phyloP scores from a whole-genome alignment of 1,140 invertebrate species.

The Atopsyche davidsoni region DNA sequence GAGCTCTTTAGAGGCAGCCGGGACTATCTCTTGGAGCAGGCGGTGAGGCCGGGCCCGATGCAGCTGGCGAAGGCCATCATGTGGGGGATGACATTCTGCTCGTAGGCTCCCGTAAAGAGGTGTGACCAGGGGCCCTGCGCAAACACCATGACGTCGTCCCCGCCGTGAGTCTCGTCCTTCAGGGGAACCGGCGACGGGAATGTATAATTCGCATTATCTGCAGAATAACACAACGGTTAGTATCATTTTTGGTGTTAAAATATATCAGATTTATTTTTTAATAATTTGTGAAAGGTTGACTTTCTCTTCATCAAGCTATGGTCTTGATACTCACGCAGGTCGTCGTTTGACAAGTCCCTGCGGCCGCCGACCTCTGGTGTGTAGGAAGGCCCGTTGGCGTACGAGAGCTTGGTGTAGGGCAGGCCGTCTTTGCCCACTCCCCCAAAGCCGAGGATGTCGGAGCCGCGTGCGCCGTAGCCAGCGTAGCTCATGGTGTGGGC shows the following conservation, averaged over 20 bases:
- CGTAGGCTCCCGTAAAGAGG: conserved; percentile 60
- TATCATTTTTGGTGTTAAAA: too few species aligned
- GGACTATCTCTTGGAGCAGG: conserved; percentile 34
- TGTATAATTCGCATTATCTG: conserved; percentile 40
- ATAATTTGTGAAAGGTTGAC: not conserved
- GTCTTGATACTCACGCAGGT: conserved; percentile 38
- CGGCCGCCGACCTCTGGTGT: conserved; percentile 35
- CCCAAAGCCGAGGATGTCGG: conserved; percentile 48
- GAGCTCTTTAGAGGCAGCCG: too few species aligned
- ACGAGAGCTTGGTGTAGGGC: conserved; percentile 66
- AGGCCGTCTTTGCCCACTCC: conserved; percentile 43
- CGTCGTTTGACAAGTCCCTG: conserved; percentile 38
- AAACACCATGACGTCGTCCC: conserved; percentile 63
- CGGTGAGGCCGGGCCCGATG: conserved; percentile 50
- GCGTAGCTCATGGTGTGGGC: conserved; percentile 59
- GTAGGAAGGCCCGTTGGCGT: conserved; percentile 69
- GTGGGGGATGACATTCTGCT: conserved; percentile 65
- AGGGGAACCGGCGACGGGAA: conserved; percentile 50
- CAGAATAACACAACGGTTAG: conserved; percentile 14
- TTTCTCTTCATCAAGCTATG: not conserved
- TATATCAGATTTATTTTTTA: not conserved
- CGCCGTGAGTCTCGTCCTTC: conserved; percentile 58
- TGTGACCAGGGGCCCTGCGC: conserved; percentile 62
- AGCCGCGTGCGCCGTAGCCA: conserved; percentile 53
- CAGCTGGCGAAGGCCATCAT: conserved; percentile 62